Evolutionary conservation across 2,113 vertebrate genomes (phyloP).

Genomic region (Callaeas wilsoni): DNA sequence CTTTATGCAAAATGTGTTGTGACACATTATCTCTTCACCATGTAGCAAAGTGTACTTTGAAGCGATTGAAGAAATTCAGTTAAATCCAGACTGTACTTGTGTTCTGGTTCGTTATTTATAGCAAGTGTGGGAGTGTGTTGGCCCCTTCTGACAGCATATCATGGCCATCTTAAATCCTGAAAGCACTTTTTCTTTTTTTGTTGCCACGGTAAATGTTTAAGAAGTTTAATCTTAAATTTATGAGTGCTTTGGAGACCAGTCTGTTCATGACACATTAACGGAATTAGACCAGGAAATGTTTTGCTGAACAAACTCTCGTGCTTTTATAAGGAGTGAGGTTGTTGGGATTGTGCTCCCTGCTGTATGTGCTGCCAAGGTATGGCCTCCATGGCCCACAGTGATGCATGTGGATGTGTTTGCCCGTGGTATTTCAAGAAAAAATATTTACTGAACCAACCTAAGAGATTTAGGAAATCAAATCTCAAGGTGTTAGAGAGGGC

Average conservation of each 20-base stretch:
- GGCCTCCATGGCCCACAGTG: not conserved
- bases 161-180: conserved; percentile 48
- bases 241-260: not conserved
- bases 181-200: not conserved
- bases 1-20: conserved; percentile 59
- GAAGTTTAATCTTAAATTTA: conserved; percentile 38
- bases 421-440: not conserved
- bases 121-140: conserved; percentile 59
- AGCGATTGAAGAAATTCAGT: conserved; percentile 36
- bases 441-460: not conserved
- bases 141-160: conserved; percentile 60
- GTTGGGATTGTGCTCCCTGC: not conserved
- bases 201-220: conserved; percentile 38
- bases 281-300: not conserved
- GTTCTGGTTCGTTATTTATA: conserved; percentile 51
- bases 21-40: conserved; percentile 50
- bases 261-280: not conserved
- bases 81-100: conserved; percentile 44
- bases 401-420: not conserved
- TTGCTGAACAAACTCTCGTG: not conserved
- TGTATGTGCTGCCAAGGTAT: not conserved
- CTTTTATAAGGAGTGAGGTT: not conserved
- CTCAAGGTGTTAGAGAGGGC: not conserved
- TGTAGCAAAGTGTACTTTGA: conserved; percentile 41
- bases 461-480: not conserved